A percentile compares a stretch with the other conserved stretches of the same genome.
These are phyloP conservation scores for Microchirus variegatus DNA, from an alignment of 2,797 vertebrate genomes.

Conservation along the genomic window DNA sequence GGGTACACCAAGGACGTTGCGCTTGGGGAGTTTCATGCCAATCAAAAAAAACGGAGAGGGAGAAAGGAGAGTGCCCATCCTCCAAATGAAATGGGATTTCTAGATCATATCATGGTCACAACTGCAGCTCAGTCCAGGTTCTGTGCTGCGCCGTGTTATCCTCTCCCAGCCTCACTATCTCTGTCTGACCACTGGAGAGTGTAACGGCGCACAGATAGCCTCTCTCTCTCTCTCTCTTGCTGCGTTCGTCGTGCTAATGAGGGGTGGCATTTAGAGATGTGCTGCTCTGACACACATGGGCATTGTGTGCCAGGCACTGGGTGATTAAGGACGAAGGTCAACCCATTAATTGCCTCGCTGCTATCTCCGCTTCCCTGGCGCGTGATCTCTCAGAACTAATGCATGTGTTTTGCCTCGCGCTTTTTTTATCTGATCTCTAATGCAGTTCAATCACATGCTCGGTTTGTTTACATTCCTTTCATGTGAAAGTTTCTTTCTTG, in stretches of 20 bases:
- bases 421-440: slow-evolving; percentile 71
- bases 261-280: slow-evolving; percentile 85
- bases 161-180: slow-evolving; percentile 60
- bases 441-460: slow-evolving; percentile 64
- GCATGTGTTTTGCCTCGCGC: slow-evolving; percentile 72
- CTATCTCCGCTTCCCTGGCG: slow-evolving; percentile 75
- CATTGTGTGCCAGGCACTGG: slow-evolving; percentile 82
- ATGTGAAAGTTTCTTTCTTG: slow-evolving; percentile 60
- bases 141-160: slow-evolving; percentile 71
- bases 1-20: slow-evolving; percentile 76
- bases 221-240: slow-evolving; percentile 67
- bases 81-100: slow-evolving; percentile 77
- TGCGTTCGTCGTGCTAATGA: slow-evolving; percentile 78
- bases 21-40: slow-evolving; percentile 78
- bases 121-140: slow-evolving; percentile 56
- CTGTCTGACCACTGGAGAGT: slow-evolving; percentile 70
- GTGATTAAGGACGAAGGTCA: slow-evolving; percentile 86
- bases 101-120: slow-evolving; percentile 77
- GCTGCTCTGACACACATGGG: slow-evolving; percentile 81
- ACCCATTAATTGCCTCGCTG: slow-evolving; percentile 83
- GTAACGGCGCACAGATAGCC: slow-evolving; percentile 69
- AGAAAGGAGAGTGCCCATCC: slow-evolving; percentile 72
- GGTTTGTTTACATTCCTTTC: slow-evolving; percentile 72
- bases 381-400: slow-evolving; percentile 72
- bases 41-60: slow-evolving; percentile 75